Evolutionary conservation across 2,888 invertebrate species (phyloP), one percentile per base, ranked within the genome.

Genomic region (Pterostichus niger): DNA sequence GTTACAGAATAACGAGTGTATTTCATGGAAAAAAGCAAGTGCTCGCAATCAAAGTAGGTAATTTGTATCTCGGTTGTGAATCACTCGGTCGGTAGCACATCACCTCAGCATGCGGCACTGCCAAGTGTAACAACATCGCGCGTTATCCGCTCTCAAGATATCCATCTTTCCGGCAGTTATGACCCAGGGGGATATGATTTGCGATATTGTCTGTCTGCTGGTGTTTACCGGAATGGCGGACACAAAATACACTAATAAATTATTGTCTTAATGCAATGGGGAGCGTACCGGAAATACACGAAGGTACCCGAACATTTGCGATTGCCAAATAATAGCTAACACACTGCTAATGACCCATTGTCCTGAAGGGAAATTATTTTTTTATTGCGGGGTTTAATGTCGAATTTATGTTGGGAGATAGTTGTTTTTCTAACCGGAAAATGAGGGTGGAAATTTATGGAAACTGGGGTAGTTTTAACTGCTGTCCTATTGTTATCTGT

Each of bases 131-230:
- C 40, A 40, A 40, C 40, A 40, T 40, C 40, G 49, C 49, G 10
- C 49, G 11, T 56, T 56, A 17, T 56, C 56, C 56, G 15, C 13
- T 2, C 64, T 10, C n/a, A 13, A 75, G 75, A 75, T 75, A 75
- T 75, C 75, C 46, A 75, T 75, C 75, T 75, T 52, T 10, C 6
- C 59, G 31, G 31, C 35, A 64, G 75, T 75, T 52, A 75, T 75
- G 49, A 33, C 75, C 61, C 44, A 31, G 52, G 75, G 75, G 75
- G 52, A 75, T 64, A 64, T 75, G 75, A 75, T 75, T 75, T 75
- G 75, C 75, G 75, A 75, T 75, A 75, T 75, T 49, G 52, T 31
- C 35, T 64, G 9, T 64, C 35, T 13, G n/a, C 13, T n/a, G 75
- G 15, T 52, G 54, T 75, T 75, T 33, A 75, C 75, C 75, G 54